Conservation (phyloP, 2,797 vertebrate species). For the Cryptoprocta ferox region DNA sequence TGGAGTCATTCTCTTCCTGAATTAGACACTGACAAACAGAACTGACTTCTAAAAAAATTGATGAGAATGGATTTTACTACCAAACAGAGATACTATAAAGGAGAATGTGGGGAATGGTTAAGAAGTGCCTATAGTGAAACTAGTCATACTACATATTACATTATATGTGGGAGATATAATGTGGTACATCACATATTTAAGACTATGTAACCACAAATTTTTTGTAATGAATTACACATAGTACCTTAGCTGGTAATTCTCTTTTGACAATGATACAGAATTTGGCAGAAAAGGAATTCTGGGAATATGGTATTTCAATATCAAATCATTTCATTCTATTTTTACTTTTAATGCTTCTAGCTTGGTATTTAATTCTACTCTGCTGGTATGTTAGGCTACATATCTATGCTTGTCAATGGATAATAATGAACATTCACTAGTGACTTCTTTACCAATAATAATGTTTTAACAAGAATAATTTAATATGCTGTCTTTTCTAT, state of each 20-base stretch:
- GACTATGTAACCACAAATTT: not conserved
- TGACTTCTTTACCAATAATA: not conserved
- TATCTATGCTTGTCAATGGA: not conserved
- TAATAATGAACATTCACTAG: not conserved
- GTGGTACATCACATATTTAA: not conserved
- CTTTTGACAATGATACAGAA: not conserved
- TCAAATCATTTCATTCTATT: constrained; percentile 3
- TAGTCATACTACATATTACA: not conserved
- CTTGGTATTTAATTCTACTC: not conserved
- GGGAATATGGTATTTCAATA: not conserved
- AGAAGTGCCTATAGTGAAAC: not conserved
- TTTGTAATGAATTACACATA: not conserved
- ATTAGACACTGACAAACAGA: not conserved
- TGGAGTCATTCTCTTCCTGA: not conserved
- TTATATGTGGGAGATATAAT: not conserved
- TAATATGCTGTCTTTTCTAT: not conserved
- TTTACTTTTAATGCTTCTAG: constrained; percentile 45
- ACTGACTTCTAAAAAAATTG: constrained; percentile 17
- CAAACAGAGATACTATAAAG: not conserved
- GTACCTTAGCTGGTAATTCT: not conserved
- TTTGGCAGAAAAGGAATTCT: not conserved
- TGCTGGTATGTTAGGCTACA: not conserved
- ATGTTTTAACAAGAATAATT: not conserved
- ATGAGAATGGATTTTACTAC: not conserved
- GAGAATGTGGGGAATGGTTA: not conserved